These are phyloP conservation scores for Enteromius argenteus DNA, from an alignment of 2,797 vertebrate genomes.

Conservation along the genomic window DNA sequence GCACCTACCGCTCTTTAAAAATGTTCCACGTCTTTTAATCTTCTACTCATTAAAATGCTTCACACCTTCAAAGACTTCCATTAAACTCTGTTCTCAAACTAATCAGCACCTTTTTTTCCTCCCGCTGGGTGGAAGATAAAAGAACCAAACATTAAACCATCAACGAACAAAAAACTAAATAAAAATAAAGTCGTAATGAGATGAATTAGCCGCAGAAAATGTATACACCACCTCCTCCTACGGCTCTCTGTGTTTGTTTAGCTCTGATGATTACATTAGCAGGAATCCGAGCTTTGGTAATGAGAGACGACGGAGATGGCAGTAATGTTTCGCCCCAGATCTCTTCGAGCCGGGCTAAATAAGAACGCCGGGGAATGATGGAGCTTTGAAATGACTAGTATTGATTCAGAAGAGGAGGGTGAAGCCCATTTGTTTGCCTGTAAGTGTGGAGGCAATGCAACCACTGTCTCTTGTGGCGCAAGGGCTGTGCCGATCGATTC, in stretches of 20 bases:
- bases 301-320: background rate
- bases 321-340: constrained; percentile 18
- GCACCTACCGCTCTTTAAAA: constrained; percentile 25
- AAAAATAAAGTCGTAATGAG: constrained; percentile 1
- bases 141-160: constrained; percentile 34
- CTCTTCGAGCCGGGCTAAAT: constrained; percentile 16
- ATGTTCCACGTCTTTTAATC: constrained; percentile 32
- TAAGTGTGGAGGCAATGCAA: constrained; percentile 34
- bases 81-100: constrained; percentile 34
- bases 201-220: constrained; percentile 3
- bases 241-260: constrained; percentile 34
- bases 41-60: constrained; percentile 52
- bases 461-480: constrained; percentile 24
- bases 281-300: constrained; percentile 11
- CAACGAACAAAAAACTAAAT: background rate
- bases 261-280: constrained; percentile 65
- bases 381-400: constrained; percentile 40
- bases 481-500: constrained; percentile 34
- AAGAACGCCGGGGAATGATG: constrained; percentile 17
- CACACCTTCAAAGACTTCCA: constrained; percentile 50
- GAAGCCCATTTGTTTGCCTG: constrained; percentile 53
- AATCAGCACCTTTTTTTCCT: constrained; percentile 39
- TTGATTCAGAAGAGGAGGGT: constrained; percentile 39
- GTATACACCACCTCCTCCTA: background rate
- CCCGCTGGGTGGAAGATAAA: constrained; percentile 29